Conservation (phyloP, 2,113 vertebrate genomes). For the Strigops habroptila region DNA sequence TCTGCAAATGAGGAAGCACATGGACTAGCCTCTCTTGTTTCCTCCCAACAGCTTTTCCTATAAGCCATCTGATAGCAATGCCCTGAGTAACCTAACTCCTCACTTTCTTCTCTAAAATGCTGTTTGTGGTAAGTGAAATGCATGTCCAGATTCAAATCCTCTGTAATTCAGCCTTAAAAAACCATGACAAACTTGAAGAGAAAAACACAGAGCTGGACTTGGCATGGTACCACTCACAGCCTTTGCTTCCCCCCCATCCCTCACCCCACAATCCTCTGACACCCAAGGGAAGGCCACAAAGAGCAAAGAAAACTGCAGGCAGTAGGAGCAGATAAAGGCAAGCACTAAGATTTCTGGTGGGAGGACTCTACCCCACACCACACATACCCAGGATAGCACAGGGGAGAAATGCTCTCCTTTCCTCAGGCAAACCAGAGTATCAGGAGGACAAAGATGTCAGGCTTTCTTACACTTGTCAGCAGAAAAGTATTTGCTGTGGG, state of each 20-base stretch:
- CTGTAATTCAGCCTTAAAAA: background rate
- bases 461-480: background rate
- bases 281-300: background rate
- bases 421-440: background rate
- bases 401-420: background rate
- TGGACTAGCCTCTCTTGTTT: background rate
- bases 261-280: background rate
- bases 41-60: background rate
- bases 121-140: background rate
- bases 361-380: background rate
- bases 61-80: background rate
- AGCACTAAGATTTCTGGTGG: background rate
- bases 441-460: background rate
- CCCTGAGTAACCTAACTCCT: background rate
- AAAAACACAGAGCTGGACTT: background rate
- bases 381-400: background rate
- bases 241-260: background rate
- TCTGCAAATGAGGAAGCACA: slow-evolving; percentile 28
- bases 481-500: background rate
- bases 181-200: background rate
- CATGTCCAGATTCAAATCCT: background rate
- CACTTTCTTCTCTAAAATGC: background rate
- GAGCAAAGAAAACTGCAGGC: background rate
- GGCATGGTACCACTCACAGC: background rate
- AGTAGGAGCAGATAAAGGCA: background rate